Evolutionary conservation across 2,888 invertebrate genomes (phyloP), one percentile per base, ranked within the genome.

Genomic region (Platycheirus albimanus): DNA sequence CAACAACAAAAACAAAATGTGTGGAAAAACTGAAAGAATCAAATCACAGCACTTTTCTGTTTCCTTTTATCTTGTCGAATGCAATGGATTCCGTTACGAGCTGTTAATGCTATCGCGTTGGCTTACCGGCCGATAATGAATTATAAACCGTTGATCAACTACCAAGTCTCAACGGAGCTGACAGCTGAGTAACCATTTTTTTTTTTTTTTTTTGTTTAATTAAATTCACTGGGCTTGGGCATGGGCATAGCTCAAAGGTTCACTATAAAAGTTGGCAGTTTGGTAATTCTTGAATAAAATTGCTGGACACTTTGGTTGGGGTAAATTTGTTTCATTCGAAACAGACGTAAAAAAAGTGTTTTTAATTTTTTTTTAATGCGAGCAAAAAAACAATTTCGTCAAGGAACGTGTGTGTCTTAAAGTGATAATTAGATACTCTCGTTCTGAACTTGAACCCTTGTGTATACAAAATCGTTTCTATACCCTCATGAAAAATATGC

Each of bases 41-140:
- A 15, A 47, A 71, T 47, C 76, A 76, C 76, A 63, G 81, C 81
- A 81, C 61, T 76, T 76, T 81, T 76, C n/a, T 6, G 45, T n/a
- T 13, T 13, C 36, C 54, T 36, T 54, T 54, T 17, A 11, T 19
- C 38, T 41, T 8, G 45, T 15, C 38, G 45, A 38, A 45, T 69
- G 56, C 36, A 33, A 19, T 56, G 41, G 33, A 58, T 56, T 49
- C 7, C 33, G 41, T 74, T 74, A 56, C 24, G 30, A 38, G 38
- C 43, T 43, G 3, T 36, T 17, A 79, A 61, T 79, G 72, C 69
- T 63, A 71, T 71, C 76, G 47, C 56, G 67, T 69, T 64, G 78
- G 64, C 58, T 69, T 56, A 56, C 72, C 78, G 78, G 63, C 49
- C 56, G 45, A 74, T 43, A 83, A 64, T 83, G 83, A 83, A 38